Evolutionary conservation across 2,888 invertebrate genomes (phyloP).

Genomic region (Monochamus alternatus): DNA sequence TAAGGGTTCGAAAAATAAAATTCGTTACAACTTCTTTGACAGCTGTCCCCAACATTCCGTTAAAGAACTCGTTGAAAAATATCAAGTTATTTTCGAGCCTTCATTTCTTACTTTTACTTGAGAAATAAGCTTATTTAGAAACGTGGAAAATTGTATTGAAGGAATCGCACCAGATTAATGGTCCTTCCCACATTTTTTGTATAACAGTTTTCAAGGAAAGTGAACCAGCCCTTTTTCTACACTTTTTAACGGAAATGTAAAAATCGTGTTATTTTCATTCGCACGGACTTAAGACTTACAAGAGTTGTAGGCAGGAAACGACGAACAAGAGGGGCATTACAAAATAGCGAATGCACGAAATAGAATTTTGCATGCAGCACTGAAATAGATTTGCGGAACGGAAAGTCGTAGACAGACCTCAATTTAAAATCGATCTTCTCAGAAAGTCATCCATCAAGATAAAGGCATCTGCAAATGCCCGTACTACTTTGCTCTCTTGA

Average conservation of each 20-base stretch:
- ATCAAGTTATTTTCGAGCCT: too few species aligned
- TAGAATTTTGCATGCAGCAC: not conserved
- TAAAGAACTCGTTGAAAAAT: too few species aligned
- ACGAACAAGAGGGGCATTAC: not conserved
- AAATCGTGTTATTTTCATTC: slow-evolving; percentile 1
- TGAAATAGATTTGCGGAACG: slow-evolving; percentile 23
- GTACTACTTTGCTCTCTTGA: slow-evolving; percentile 26
- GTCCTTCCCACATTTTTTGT: not conserved
- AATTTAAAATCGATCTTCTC: slow-evolving; percentile 38
- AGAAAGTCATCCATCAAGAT: slow-evolving; percentile 42
- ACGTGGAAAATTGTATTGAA: too few species aligned
- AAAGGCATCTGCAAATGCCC: slow-evolving; percentile 30
- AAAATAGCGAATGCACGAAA: slow-evolving; percentile 6
- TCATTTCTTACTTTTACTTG: too few species aligned
- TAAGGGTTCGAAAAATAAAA: not conserved
- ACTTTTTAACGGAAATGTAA: not conserved
- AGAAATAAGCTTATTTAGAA: too few species aligned
- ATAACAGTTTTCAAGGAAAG: not conserved
- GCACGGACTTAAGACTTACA: not conserved
- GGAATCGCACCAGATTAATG: not conserved
- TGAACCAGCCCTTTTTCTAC: not conserved
- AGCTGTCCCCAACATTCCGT: too few species aligned
- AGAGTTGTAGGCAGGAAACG: not conserved
- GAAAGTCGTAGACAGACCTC: slow-evolving; percentile 8
- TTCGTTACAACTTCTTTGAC: too few species aligned